phyloP scores from a whole-genome alignment of 2,888 invertebrate species.

The Pristionchus maxplancki region DNA sequence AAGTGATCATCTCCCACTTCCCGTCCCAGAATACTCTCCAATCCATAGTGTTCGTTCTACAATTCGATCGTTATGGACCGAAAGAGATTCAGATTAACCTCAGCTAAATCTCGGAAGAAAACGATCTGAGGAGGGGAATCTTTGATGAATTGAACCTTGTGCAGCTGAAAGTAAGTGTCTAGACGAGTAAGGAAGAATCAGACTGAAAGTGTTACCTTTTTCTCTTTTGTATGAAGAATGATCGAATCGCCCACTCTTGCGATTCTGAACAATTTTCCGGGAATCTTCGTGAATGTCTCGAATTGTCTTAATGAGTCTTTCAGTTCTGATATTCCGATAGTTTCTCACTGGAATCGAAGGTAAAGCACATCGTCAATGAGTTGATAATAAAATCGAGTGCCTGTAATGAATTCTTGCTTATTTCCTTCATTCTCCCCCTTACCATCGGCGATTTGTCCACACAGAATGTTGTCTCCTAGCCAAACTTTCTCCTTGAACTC shows the following conservation, averaged over 20 bases:
- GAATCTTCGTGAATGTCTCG: slow-evolving; percentile 9
- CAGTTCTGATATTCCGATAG: background rate
- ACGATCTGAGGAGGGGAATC: background rate
- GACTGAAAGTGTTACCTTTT: background rate
- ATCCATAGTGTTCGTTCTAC: slow-evolving; percentile 2
- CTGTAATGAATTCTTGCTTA: background rate
- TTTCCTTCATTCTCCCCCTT: background rate
- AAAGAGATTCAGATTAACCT: background rate
- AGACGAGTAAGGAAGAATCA: background rate
- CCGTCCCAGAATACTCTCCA: background rate
- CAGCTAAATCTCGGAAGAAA: background rate
- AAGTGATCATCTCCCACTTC: background rate
- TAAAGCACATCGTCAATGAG: background rate
- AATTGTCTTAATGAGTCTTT: background rate
- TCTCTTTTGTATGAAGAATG: background rate
- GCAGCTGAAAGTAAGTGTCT: background rate
- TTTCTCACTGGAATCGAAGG: background rate
- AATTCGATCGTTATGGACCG: background rate
- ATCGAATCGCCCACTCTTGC: background rate
- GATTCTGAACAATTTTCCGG: slow-evolving; percentile 1
- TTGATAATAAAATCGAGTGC: slow-evolving; percentile 17
- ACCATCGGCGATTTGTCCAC: background rate
- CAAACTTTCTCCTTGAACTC: slow-evolving; percentile 27
- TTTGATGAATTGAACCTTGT: slow-evolving; percentile 25
- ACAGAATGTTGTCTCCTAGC: slow-evolving; percentile 21